phyloP scores from a whole-genome alignment of 2,113 vertebrate genomes.

The Pteropus alecto region DNA sequence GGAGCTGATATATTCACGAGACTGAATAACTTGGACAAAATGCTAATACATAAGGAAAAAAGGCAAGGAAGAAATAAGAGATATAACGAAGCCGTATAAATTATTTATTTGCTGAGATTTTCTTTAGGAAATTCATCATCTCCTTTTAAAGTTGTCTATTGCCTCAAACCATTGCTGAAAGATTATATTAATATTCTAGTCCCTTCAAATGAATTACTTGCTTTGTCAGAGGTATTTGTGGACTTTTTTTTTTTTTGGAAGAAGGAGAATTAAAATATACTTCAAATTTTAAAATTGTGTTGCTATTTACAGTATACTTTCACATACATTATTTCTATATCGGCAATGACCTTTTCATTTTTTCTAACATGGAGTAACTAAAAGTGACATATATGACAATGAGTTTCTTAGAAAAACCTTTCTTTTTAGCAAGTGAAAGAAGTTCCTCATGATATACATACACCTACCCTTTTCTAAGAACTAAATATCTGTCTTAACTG shows the following conservation, averaged over 20 bases:
- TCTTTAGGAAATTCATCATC: slow-evolving; percentile 62
- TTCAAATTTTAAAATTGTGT: neutral
- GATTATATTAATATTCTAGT: slow-evolving; percentile 51
- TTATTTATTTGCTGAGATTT: slow-evolving; percentile 66
- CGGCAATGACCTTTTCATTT: neutral
- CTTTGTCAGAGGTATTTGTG: slow-evolving; percentile 40
- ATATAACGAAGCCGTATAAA: slow-evolving; percentile 56
- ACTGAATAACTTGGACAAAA: slow-evolving; percentile 22
- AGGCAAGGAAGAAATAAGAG: slow-evolving; percentile 36
- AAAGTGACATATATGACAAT: neutral
- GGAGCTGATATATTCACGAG: neutral
- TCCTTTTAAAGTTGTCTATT: slow-evolving; percentile 50
- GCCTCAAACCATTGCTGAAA: slow-evolving; percentile 53
- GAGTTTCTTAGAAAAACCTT: neutral
- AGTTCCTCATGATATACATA: neutral
- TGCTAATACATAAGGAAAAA: slow-evolving; percentile 1
- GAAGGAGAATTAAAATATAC: neutral
- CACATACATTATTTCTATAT: neutral
- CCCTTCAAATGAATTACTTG: slow-evolving; percentile 36
- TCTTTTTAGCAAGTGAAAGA: neutral
- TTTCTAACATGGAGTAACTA: neutral
- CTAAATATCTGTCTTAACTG: neutral
- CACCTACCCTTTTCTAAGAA: neutral
- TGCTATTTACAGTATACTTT: neutral
- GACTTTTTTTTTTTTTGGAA: neutral